These are phyloP conservation scores for Hepsetus odoe DNA, from an alignment of 2,113 vertebrate genomes.

Conservation along the genomic window DNA sequence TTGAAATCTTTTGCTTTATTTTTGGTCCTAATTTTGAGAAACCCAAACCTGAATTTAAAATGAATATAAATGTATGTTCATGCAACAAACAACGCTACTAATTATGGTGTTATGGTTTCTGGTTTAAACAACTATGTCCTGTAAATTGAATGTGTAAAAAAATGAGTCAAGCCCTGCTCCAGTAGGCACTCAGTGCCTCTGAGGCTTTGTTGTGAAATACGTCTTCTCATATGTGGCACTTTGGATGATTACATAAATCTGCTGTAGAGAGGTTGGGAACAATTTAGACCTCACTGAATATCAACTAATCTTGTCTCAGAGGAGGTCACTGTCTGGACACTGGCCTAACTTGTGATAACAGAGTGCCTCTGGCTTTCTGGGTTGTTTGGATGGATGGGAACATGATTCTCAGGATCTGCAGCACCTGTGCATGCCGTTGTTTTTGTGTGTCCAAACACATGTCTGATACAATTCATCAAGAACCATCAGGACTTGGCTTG, in stretches of 20 bases:
- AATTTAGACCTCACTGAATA: slow-evolving; percentile 12
- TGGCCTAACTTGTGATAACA: not conserved
- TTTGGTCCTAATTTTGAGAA: too few relatives aligned
- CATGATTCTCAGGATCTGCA: not conserved
- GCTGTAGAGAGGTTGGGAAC: not conserved
- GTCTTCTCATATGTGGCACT: slow-evolving; percentile 13
- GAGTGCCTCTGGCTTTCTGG: not conserved
- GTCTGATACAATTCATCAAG: not conserved
- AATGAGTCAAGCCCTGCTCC: not conserved
- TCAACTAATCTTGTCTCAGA: not conserved
- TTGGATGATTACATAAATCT: not conserved
- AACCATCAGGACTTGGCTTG: not conserved
- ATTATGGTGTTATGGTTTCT: not conserved
- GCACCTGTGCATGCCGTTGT: slow-evolving; percentile 29
- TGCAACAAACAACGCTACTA: not conserved
- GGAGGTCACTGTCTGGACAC: not conserved
- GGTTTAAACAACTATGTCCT: not conserved
- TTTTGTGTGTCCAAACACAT: slow-evolving; percentile 34
- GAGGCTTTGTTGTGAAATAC: not conserved
- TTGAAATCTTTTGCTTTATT: too few relatives aligned
- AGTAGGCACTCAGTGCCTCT: not conserved
- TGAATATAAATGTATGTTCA: not conserved
- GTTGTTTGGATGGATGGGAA: not conserved
- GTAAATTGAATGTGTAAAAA: not conserved
- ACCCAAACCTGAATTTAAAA: too few relatives aligned